A percentile compares a stretch with the other conserved stretches of the same genome.
Conservation (phyloP, 2,113 vertebrate species). For the Myotis yumanensis region DNA sequence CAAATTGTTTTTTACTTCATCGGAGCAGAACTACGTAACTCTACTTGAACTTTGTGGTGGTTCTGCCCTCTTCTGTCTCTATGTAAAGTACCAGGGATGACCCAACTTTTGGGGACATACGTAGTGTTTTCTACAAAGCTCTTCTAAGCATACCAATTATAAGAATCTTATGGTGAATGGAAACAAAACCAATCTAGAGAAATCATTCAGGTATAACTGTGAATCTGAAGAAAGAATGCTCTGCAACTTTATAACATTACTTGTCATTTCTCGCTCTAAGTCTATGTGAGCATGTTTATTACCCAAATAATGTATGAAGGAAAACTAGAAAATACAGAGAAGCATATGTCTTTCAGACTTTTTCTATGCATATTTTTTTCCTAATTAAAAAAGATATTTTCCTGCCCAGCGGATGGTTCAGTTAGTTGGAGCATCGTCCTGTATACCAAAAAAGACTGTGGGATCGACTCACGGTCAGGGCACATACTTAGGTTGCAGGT, state of each 20-base stretch:
- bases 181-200: background rate
- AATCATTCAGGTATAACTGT: background rate
- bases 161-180: background rate
- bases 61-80: background rate
- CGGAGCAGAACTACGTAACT: background rate
- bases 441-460: too few species aligned
- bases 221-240: background rate
- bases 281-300: slow-evolving; percentile 10
- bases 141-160: background rate
- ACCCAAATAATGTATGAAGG: background rate
- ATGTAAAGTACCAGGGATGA: background rate
- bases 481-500: too few species aligned
- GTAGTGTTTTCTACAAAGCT: background rate
- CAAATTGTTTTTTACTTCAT: slow-evolving; percentile 32
- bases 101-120: background rate
- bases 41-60: background rate
- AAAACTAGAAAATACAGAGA: slow-evolving; percentile 7
- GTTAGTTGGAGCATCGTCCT: too few species aligned
- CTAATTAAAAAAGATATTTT: background rate
- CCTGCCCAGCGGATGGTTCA: too few species aligned
- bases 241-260: background rate
- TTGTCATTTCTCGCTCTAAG: background rate
- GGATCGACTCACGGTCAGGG: too few species aligned
- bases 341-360: background rate
- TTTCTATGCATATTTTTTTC: background rate